Evolutionary conservation across 2,888 invertebrate genomes (phyloP).

Genomic region (Keiferia lycopersicella): DNA sequence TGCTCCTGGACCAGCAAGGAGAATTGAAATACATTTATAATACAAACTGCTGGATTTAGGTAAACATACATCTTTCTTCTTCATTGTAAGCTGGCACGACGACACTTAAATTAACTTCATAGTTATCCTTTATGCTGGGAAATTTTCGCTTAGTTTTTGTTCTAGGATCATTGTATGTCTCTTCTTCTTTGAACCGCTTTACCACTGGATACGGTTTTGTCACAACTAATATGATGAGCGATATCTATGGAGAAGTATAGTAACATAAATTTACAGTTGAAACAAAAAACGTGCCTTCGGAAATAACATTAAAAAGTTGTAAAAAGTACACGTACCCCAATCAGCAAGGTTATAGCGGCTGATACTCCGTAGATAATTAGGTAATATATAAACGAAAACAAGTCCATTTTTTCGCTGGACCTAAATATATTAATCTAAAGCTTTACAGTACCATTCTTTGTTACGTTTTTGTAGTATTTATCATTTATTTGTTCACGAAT

Average conservation of each 20-base stretch:
- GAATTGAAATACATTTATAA: too few species aligned
- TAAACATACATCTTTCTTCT: constrained; percentile 89
- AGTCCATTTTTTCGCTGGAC: constrained; percentile 41
- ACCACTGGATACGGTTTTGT: constrained; percentile 86
- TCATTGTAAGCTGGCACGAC: constrained; percentile 99
- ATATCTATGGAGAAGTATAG: constrained; percentile 71
- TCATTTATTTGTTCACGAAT: constrained; percentile 4
- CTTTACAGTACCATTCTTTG: neutral
- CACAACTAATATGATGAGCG: constrained; percentile 80
- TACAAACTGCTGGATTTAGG: too few species aligned
- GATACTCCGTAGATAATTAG: constrained; percentile 44
- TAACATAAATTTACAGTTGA: constrained; percentile 40
- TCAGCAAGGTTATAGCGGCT: constrained; percentile 41
- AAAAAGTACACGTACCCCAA: constrained; percentile 47
- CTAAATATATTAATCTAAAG: neutral
- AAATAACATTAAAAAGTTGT: constrained; percentile 22
- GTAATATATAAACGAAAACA: constrained; percentile 39
- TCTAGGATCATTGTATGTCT: constrained; percentile 85
- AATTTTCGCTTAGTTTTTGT: constrained; percentile 77
- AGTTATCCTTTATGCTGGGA: constrained; percentile 86
- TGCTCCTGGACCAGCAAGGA: too few species aligned
- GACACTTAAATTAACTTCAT: constrained; percentile 90
- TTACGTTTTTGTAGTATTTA: neutral
- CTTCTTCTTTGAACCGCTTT: constrained; percentile 87
- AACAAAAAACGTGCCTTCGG: neutral